Evolutionary conservation across 2,113 vertebrate genomes (phyloP).

Genomic region (Nothoprocta perdicaria): DNA sequence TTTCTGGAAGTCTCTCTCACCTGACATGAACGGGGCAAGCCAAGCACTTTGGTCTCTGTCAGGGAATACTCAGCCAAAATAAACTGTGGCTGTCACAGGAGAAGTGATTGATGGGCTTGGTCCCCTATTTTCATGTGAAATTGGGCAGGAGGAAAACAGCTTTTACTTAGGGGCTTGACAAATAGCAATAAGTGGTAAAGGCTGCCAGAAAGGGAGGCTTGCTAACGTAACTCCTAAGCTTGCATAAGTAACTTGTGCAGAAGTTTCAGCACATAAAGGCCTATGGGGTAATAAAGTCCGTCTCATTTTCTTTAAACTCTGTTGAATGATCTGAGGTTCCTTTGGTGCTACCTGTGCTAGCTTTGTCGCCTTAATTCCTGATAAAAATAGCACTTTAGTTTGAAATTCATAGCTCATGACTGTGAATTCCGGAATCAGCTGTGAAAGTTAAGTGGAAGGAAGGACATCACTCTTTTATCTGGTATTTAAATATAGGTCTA

Average conservation of each 20-base stretch:
- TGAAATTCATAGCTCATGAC: fast-evolving
- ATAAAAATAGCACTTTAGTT: not conserved
- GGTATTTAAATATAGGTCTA: not conserved
- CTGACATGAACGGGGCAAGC: not conserved
- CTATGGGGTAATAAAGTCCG: not conserved
- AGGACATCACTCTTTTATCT: not conserved
- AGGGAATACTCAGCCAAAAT: not conserved
- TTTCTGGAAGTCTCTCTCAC: not conserved
- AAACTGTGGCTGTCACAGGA: fast-evolving
- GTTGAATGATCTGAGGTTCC: not conserved
- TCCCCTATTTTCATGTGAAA: not conserved
- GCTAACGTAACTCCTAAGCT: not conserved
- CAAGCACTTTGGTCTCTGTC: not conserved
- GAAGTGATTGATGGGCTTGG: not conserved
- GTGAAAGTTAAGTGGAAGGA: not conserved
- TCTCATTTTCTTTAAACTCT: not conserved
- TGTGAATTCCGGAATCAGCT: not conserved
- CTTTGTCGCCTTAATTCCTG: not conserved
- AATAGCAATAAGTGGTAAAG: not conserved
- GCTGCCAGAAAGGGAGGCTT: not conserved
- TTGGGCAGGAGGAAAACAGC: not conserved
- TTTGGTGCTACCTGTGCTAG: not conserved
- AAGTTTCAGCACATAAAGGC: not conserved
- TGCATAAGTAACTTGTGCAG: not conserved
- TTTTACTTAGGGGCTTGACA: not conserved